Percentiles rank a stretch among this genome's conserved stretches.
phyloP scores from a whole-genome alignment of 2,113 vertebrate species.

The Pteropus alecto region DNA sequence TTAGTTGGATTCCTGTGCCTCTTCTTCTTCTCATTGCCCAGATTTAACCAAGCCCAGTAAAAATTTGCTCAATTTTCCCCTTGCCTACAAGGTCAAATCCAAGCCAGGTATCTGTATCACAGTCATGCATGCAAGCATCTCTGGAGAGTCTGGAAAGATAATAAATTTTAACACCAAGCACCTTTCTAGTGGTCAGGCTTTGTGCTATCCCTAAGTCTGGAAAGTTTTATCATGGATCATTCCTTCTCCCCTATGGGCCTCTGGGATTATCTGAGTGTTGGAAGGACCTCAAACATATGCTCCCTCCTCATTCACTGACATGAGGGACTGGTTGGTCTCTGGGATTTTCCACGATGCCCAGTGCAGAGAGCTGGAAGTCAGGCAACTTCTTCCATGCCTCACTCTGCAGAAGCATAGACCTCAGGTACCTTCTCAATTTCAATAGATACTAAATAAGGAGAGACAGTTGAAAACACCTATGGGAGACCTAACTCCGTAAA shows the following conservation, averaged over 20 bases:
- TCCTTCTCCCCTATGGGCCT: not conserved
- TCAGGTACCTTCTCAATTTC: not conserved
- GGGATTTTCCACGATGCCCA: not conserved
- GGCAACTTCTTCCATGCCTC: not conserved
- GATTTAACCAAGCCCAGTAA: not conserved
- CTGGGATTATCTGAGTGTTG: not conserved
- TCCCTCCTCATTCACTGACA: not conserved
- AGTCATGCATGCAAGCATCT: not conserved
- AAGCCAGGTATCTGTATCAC: not conserved
- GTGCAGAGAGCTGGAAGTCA: not conserved
- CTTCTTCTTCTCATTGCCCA: not conserved
- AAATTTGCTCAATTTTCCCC: not conserved
- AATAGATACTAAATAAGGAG: not conserved
- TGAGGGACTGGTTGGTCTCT: not conserved
- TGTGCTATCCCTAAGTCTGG: not conserved
- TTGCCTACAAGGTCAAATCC: not conserved
- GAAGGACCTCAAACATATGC: not conserved
- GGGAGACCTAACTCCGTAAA: not conserved
- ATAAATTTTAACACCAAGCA: not conserved
- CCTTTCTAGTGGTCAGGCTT: not conserved
- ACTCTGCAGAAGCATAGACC: not conserved
- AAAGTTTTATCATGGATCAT: not conserved
- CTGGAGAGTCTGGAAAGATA: not conserved
- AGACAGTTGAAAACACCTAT: not conserved
- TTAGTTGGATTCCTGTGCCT: not conserved